A percentile compares a stretch with the other conserved stretches of the same genome.
Conservation (phyloP, 2,888 invertebrate genomes). For the Embidobia sp. region DNA sequence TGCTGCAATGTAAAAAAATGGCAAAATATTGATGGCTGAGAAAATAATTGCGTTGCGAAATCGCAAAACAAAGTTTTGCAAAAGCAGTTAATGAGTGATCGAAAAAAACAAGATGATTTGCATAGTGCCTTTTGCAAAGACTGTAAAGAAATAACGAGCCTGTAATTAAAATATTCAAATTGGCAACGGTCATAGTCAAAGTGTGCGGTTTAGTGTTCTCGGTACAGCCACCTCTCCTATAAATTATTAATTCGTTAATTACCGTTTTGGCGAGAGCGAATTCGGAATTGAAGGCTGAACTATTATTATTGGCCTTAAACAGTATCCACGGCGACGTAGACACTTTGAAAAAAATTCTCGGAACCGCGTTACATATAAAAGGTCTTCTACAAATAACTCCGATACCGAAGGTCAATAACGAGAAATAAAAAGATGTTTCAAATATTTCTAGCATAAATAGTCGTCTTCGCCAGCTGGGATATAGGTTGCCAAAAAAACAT, state of each 20-base stretch:
- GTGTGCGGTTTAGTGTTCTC: conserved; percentile 19
- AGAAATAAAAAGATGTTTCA: conserved; percentile 57
- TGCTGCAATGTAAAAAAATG: too few relatives aligned
- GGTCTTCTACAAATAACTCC: conserved; percentile 59
- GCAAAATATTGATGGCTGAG: too few relatives aligned
- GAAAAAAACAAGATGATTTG: too few relatives aligned
- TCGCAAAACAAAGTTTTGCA: too few relatives aligned
- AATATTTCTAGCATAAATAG: conserved; percentile 57
- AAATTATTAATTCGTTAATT: conserved; percentile 45
- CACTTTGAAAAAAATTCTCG: conserved; percentile 49
- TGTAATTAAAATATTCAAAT: conserved; percentile 12
- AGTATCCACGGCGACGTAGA: conserved; percentile 38
- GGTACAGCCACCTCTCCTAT: conserved; percentile 7
- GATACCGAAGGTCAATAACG: conserved; percentile 57
- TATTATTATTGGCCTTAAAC: conserved; percentile 54
- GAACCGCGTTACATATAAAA: conserved; percentile 58
- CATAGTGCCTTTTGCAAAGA: too few relatives aligned
- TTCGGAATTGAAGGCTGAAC: conserved; percentile 44
- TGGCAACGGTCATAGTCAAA: conserved; percentile 9
- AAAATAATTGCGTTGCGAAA: too few relatives aligned
- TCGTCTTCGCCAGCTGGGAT: conserved; percentile 17
- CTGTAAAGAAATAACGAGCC: too few relatives aligned
- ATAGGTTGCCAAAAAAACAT: conserved; percentile 39
- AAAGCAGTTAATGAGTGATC: too few relatives aligned
- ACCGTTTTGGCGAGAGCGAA: conserved; percentile 20